Percentiles rank a stretch among this genome's conserved stretches.
Evolutionary conservation across 2,888 invertebrate species (phyloP).

Genomic region (Leistus spinibarbis): DNA sequence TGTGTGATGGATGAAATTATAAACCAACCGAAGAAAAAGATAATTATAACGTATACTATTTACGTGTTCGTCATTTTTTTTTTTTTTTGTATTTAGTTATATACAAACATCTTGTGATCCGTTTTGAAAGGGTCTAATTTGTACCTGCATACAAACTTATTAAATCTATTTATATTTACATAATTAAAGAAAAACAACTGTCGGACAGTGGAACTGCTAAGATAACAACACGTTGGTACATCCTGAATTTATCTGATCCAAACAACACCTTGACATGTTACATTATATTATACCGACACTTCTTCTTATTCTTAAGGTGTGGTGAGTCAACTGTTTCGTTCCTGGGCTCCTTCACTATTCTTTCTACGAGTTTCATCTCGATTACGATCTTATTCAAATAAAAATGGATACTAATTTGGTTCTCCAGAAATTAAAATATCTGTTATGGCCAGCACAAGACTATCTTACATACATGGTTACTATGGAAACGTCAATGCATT

Average conservation of each 20-base stretch:
- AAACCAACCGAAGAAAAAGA: not conserved
- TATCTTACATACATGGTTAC: too few relatives aligned
- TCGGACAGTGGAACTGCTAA: not conserved
- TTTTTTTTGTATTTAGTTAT: not conserved
- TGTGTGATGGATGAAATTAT: not conserved
- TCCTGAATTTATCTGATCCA: not conserved
- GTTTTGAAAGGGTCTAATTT: conserved; percentile 1
- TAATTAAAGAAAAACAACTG: conserved; percentile 13
- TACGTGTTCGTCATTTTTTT: not conserved
- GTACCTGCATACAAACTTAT: conserved; percentile 8
- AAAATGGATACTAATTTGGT: not conserved
- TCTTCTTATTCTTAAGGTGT: not conserved
- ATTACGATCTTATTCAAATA: not conserved
- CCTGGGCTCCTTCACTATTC: not conserved
- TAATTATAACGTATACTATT: not conserved
- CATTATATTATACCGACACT: not conserved
- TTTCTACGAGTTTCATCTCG: not conserved
- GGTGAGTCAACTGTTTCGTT: not conserved
- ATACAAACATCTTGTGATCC: conserved; percentile 1
- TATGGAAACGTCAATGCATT: not conserved
- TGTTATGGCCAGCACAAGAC: too few relatives aligned
- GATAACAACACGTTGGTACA: not conserved
- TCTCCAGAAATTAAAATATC: not conserved
- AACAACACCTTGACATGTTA: not conserved
- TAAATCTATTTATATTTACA: conserved; percentile 19